Conservation (phyloP, 1,140 invertebrate genomes). For the Bombus consobrinus region DNA sequence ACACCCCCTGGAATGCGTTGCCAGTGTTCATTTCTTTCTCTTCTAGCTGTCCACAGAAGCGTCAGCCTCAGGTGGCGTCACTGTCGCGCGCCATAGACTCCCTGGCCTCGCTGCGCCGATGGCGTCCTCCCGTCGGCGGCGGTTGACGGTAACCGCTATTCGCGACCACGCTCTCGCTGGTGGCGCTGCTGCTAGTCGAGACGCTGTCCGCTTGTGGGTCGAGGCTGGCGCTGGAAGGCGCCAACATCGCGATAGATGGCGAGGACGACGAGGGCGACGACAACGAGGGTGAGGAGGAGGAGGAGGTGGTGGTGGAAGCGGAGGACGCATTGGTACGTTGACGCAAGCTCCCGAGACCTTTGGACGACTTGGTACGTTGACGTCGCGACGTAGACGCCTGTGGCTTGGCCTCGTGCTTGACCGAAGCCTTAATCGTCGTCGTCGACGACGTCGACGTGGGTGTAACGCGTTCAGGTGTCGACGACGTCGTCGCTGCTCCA, state of each 20-base stretch:
- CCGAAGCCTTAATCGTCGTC: constrained; percentile 46
- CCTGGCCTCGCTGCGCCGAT: constrained; percentile 38
- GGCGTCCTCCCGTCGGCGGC: constrained; percentile 15
- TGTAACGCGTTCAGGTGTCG: constrained; percentile 24
- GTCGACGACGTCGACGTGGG: constrained; percentile 42
- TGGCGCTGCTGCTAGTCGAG: not conserved
- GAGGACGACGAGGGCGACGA: constrained; percentile 19
- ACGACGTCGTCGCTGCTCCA: constrained; percentile 45
- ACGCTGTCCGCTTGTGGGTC: not conserved
- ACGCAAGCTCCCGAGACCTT: not conserved
- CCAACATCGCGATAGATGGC: constrained; percentile 35
- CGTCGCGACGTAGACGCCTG: constrained; percentile 14
- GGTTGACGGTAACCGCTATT: constrained; percentile 6
- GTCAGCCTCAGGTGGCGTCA: constrained; percentile 56
- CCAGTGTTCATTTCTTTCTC: constrained; percentile 60
- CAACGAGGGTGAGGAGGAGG: not conserved
- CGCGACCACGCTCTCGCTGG: not conserved
- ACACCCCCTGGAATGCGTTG: constrained; percentile 61
- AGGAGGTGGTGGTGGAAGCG: constrained; percentile 21
- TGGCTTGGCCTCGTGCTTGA: constrained; percentile 10
- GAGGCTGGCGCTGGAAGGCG: constrained; percentile 22
- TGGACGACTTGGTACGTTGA: constrained; percentile 20
- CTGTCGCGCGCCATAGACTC: constrained; percentile 53
- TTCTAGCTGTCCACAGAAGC: constrained; percentile 57
- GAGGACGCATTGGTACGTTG: constrained; percentile 19